Conservation (phyloP, 2,888 invertebrate species). For the Lepidochrysops patricia region DNA sequence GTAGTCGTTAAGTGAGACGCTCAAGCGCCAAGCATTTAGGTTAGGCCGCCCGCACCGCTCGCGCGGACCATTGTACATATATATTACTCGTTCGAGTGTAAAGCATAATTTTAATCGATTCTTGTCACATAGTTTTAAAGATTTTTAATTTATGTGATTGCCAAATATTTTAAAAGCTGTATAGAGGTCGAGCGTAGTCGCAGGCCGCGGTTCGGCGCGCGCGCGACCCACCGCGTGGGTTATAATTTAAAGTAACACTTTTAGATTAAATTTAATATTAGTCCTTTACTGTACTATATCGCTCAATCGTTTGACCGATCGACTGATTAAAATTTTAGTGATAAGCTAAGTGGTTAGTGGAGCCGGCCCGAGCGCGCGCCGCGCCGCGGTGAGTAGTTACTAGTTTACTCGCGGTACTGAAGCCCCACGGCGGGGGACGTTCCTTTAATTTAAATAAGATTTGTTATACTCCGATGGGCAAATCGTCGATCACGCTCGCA, state of each 20-base stretch:
- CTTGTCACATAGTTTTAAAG: constrained; percentile 73
- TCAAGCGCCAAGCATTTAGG: constrained; percentile 59
- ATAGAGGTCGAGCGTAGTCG: constrained; percentile 49
- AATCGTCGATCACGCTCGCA: constrained; percentile 68
- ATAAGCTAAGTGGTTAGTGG: constrained; percentile 68
- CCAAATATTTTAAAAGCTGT: constrained; percentile 69
- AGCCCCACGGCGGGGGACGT: constrained; percentile 41
- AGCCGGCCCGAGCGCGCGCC: constrained; percentile 31
- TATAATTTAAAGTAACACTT: constrained; percentile 73
- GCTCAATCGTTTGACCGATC: constrained; percentile 75
- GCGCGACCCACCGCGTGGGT: constrained; percentile 57
- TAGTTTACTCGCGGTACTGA: constrained; percentile 53
- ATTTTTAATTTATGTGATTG: constrained; percentile 73
- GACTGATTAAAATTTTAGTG: constrained; percentile 75
- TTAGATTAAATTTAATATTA: constrained; percentile 75
- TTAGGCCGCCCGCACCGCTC: constrained; percentile 51
- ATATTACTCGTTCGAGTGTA: constrained; percentile 65
- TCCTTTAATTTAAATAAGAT: constrained; percentile 42
- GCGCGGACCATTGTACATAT: constrained; percentile 55
- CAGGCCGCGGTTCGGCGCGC: constrained; percentile 39
- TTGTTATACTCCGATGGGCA: constrained; percentile 66
- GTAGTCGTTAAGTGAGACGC: constrained; percentile 63
- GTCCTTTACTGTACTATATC: constrained; percentile 74
- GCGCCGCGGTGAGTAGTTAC: constrained; percentile 44
- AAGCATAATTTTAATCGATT: constrained; percentile 72